phyloP scores from a whole-genome alignment of 2,888 invertebrate genomes.

The Zhengitettix transpicula region DNA sequence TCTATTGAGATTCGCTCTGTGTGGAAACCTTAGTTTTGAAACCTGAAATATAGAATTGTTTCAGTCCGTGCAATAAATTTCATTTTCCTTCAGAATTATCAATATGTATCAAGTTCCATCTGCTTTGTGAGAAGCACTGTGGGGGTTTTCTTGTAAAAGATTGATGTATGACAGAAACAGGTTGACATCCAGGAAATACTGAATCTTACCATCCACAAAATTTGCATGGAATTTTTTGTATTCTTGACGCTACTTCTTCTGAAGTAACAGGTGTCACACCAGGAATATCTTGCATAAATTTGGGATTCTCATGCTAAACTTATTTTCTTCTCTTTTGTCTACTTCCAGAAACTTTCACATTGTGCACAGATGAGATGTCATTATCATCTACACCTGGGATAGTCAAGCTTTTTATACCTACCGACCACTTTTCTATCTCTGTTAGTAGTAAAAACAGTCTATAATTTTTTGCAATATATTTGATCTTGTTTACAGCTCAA shows the following conservation, averaged over 20 bases:
- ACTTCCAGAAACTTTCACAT: neutral
- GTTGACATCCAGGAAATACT: conserved; percentile 93
- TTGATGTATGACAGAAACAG: conserved; percentile 81
- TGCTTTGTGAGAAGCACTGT: conserved; percentile 98
- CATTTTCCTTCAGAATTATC: too few species aligned
- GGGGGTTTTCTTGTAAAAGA: conserved; percentile 61
- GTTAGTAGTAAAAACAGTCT: neutral
- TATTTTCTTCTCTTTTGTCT: conserved; percentile 28
- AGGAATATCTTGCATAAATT: conserved; percentile 75
- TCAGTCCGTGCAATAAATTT: too few species aligned
- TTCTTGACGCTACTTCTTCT: conserved; percentile 36
- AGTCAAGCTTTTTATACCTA: too few species aligned
- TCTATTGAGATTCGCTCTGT: too few species aligned
- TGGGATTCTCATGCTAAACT: conserved; percentile 37
- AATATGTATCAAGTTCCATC: conserved; percentile 92
- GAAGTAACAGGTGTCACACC: conserved; percentile 58
- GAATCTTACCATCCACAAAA: conserved; percentile 64
- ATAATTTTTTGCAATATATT: neutral
- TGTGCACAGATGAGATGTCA: neutral
- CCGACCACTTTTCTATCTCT: too few species aligned
- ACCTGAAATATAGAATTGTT: too few species aligned
- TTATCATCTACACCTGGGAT: too few species aligned
- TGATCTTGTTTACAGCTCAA: neutral
- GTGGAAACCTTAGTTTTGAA: too few species aligned
- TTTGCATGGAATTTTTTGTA: conserved; percentile 58